These are phyloP conservation scores for Netelia virgata DNA, from an alignment of 2,888 invertebrate genomes.

Conservation along the genomic window DNA sequence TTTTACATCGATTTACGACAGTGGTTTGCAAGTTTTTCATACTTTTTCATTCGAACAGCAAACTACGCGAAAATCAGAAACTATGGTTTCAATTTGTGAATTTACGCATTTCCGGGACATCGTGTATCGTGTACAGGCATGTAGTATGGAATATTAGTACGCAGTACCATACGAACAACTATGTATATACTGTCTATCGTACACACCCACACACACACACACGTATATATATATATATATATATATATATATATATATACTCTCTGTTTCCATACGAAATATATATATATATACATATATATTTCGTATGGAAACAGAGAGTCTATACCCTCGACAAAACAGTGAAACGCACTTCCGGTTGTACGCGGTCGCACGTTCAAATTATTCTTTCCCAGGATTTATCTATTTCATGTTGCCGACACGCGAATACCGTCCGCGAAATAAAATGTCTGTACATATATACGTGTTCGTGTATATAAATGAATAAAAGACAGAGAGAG, in stretches of 20 bases:
- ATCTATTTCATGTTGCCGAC: slow-evolving; percentile 59
- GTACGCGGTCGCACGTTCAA: slow-evolving; percentile 47
- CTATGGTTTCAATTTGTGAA: slow-evolving; percentile 38
- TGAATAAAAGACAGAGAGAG: slow-evolving; percentile 27
- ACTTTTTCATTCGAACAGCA: background rate
- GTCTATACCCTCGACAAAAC: slow-evolving; percentile 42
- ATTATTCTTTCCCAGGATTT: slow-evolving; percentile 58
- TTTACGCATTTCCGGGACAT: slow-evolving; percentile 26
- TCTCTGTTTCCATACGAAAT: no score
- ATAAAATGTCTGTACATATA: slow-evolving; percentile 35
- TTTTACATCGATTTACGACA: slow-evolving; percentile 23
- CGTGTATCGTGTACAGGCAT: slow-evolving; percentile 15
- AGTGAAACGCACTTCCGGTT: slow-evolving; percentile 64
- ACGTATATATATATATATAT: background rate
- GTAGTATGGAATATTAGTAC: slow-evolving; percentile 34
- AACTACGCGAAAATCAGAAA: slow-evolving; percentile 29
- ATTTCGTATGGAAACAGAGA: background rate
- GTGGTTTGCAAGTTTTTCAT: background rate
- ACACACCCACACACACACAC: background rate
- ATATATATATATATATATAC: background rate
- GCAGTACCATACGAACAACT: background rate
- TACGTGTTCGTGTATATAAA: slow-evolving; percentile 26
- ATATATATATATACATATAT: background rate
- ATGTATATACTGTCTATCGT: background rate
- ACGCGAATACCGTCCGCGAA: slow-evolving; percentile 21